A percentile compares a stretch with the other conserved stretches of the same genome.
Evolutionary conservation across 1,140 invertebrate species (phyloP).

Genomic region (Drosophila athabasca): DNA sequence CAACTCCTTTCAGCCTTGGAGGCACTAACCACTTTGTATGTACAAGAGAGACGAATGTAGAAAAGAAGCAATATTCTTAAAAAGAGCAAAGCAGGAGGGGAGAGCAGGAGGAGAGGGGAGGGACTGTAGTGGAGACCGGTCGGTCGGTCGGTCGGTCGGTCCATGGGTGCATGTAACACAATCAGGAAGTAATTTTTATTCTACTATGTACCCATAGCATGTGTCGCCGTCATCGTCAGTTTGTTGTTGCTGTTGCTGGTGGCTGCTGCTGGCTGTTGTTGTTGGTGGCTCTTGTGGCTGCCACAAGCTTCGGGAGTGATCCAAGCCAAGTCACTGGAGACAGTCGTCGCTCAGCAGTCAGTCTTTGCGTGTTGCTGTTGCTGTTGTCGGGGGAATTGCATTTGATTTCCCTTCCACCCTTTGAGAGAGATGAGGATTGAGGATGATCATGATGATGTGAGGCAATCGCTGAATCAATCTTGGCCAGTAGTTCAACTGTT

Average conservation of each 20-base stretch:
- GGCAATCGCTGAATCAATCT: constrained; percentile 72
- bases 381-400: constrained; percentile 52
- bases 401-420: constrained; percentile 15
- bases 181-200: constrained; percentile 74
- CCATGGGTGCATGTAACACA: constrained; percentile 63
- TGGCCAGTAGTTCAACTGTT: constrained; percentile 72
- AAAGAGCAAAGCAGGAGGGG: constrained; percentile 2
- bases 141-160: constrained; percentile 37
- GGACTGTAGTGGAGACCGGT: neutral
- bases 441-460: constrained; percentile 59
- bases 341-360: constrained; percentile 56
- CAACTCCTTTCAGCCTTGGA: constrained; percentile 37
- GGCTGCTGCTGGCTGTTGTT: constrained; percentile 12
- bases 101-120: constrained; percentile 7
- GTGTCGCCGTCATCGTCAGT: constrained; percentile 63
- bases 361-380: constrained; percentile 23
- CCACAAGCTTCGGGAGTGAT: constrained; percentile 42
- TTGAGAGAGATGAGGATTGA: constrained; percentile 50
- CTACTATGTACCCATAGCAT: constrained; percentile 66
- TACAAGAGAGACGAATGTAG: constrained; percentile 40
- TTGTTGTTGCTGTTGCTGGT: constrained; percentile 31
- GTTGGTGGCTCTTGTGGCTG: constrained; percentile 19
- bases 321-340: constrained; percentile 49
- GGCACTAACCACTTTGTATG: constrained; percentile 56
- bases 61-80: constrained; percentile 53